phyloP scores from a whole-genome alignment of 2,888 invertebrate genomes.

The Caenorhabditis plicata region DNA sequence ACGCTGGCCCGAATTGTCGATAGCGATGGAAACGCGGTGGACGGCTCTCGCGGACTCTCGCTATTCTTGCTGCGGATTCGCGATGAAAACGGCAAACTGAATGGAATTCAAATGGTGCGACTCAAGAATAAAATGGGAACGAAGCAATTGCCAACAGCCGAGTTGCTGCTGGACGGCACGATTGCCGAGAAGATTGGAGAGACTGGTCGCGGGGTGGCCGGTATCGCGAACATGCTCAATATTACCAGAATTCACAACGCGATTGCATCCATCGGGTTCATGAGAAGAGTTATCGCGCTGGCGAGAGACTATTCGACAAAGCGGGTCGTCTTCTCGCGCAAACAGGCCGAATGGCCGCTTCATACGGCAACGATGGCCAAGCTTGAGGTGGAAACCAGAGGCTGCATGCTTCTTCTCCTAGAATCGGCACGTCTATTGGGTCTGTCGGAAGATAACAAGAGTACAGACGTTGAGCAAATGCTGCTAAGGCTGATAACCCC shows the following conservation, averaged over 20 bases:
- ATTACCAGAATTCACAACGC: slow-evolving; percentile 71
- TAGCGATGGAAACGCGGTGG: slow-evolving; percentile 61
- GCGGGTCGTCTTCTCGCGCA: slow-evolving; percentile 69
- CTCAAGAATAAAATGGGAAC: slow-evolving; percentile 72
- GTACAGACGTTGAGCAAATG: slow-evolving; percentile 66
- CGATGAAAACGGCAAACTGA: slow-evolving; percentile 66
- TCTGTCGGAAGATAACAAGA: slow-evolving; percentile 63
- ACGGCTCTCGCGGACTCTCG: slow-evolving; percentile 69
- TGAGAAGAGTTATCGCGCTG: slow-evolving; percentile 67
- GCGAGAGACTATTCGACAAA: slow-evolving; percentile 70
- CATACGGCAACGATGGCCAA: slow-evolving; percentile 70
- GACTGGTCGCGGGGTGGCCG: slow-evolving; percentile 67
- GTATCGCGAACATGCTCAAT: slow-evolving; percentile 70
- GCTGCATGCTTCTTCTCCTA: slow-evolving; percentile 68
- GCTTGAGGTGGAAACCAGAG: slow-evolving; percentile 70
- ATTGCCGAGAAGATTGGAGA: slow-evolving; percentile 44
- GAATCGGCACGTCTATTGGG: slow-evolving; percentile 70
- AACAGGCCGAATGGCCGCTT: slow-evolving; percentile 67
- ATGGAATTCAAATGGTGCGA: slow-evolving; percentile 70
- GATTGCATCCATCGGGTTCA: slow-evolving; percentile 65
- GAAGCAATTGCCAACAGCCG: slow-evolving; percentile 71
- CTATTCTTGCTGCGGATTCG: slow-evolving; percentile 70
- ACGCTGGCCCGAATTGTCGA: slow-evolving; percentile 70
- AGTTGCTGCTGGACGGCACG: slow-evolving; percentile 70
- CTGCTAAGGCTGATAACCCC: slow-evolving; percentile 70